Evolutionary conservation across 2,113 vertebrate species (phyloP).

Genomic region (Tachysurus fulvidraco): DNA sequence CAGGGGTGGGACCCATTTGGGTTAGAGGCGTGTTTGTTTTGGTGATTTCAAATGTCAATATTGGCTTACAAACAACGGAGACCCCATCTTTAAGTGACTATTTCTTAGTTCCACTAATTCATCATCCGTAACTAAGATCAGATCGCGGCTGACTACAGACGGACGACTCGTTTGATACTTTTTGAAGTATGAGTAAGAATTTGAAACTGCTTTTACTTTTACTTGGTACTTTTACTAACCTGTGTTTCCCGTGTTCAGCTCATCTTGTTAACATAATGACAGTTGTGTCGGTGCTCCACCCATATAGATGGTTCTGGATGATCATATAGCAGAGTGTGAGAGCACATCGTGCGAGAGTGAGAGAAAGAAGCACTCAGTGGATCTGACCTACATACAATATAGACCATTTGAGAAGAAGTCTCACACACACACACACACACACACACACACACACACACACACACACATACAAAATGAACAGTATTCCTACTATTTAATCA

Average conservation of each 20-base stretch:
- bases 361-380: conserved; percentile 49
- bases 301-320: conserved; percentile 39
- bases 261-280: conserved; percentile 1
- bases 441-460: conserved; percentile 12
- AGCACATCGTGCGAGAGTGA: conserved; percentile 35
- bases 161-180: neutral
- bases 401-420: conserved; percentile 44
- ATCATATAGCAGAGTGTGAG: conserved; percentile 16
- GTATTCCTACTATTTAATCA: conserved; percentile 32
- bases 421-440: neutral
- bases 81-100: no score
- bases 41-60: no score
- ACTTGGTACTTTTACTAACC: neutral
- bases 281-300: conserved; percentile 14
- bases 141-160: neutral
- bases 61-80: no score
- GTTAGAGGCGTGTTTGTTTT: no score
- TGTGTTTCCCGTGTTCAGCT: conserved; percentile 5
- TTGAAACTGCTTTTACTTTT: neutral
- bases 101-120: neutral
- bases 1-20: no score
- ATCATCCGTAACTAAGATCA: neutral
- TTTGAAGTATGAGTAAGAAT: neutral
- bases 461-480: conserved; percentile 4
- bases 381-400: conserved; percentile 61